phyloP scores from a whole-genome alignment of 2,888 invertebrate genomes.

The Adelphocoris suturalis region DNA sequence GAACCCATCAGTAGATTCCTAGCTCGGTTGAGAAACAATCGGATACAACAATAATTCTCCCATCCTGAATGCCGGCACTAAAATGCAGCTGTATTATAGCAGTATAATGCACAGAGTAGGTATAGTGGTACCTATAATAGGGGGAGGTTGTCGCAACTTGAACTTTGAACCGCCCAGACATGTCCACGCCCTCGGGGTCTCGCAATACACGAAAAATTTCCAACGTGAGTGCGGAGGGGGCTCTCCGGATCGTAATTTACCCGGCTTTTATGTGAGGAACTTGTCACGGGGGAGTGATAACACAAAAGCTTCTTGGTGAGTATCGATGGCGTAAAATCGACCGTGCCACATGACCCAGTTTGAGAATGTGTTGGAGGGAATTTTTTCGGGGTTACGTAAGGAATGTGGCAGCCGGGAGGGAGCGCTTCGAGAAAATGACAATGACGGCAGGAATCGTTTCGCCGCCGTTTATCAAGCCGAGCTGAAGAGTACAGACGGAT shows the following conservation, averaged over 20 bases:
- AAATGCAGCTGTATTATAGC: not conserved
- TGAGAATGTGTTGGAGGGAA: not conserved
- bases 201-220: conserved; percentile 14
- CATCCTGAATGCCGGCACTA: not conserved
- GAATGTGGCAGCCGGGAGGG: not conserved
- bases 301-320: conserved; percentile 14
- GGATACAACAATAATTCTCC: no score
- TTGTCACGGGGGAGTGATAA: conserved; percentile 10
- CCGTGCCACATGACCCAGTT: conserved; percentile 32
- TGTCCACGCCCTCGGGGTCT: conserved; percentile 9
- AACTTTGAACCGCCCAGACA: conserved; percentile 30
- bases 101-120: conserved; percentile 1
- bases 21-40: no score
- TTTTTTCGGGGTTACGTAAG: conserved; percentile 1
- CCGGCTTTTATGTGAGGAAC: conserved; percentile 5
- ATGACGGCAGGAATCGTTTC: no score
- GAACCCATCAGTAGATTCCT: no score
- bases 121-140: not conserved
- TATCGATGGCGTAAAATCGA: conserved; percentile 42
- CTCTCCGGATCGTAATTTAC: conserved; percentile 11
- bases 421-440: not conserved
- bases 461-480: no score
- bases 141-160: not conserved
- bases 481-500: no score
- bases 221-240: not conserved